Percentiles rank a stretch among this genome's conserved stretches.
phyloP scores from a whole-genome alignment of 2,113 vertebrate species.

The Chitala chitala region DNA sequence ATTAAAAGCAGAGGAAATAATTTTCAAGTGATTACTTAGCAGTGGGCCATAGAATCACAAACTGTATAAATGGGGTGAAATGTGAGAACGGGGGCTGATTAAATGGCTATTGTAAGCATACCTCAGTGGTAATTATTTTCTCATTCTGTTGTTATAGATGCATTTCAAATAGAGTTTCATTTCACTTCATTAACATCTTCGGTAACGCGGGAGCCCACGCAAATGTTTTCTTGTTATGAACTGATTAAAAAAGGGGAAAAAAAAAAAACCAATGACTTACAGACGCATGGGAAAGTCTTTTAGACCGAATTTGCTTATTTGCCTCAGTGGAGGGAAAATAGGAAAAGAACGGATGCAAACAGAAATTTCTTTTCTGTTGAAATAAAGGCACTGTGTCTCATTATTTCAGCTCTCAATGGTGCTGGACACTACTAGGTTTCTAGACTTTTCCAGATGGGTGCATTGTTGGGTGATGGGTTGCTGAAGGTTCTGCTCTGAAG shows the following conservation, averaged over 20 bases:
- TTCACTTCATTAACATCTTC: constrained; percentile 64
- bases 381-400: too few relatives aligned
- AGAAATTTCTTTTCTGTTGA: background rate
- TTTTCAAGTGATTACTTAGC: constrained; percentile 79
- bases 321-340: constrained; percentile 4
- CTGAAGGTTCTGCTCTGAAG: too few relatives aligned
- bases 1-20: constrained; percentile 64
- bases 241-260: constrained; percentile 54
- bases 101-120: constrained; percentile 73
- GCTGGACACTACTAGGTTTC: too few relatives aligned
- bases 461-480: too few relatives aligned
- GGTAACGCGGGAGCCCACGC: constrained; percentile 12
- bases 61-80: constrained; percentile 74
- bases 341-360: background rate
- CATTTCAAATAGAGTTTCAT: constrained; percentile 69
- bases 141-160: constrained; percentile 70
- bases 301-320: constrained; percentile 1
- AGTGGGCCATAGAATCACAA: constrained; percentile 72
- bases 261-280: constrained; percentile 48
- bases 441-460: too few relatives aligned
- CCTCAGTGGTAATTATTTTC: constrained; percentile 74
- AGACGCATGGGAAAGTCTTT: background rate
- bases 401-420: too few relatives aligned
- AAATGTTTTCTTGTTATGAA: constrained; percentile 31
- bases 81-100: constrained; percentile 71